Evolutionary conservation across 2,888 invertebrate species (phyloP), one percentile per base, ranked within the genome.

Genomic region (Thymelicus lineola): DNA sequence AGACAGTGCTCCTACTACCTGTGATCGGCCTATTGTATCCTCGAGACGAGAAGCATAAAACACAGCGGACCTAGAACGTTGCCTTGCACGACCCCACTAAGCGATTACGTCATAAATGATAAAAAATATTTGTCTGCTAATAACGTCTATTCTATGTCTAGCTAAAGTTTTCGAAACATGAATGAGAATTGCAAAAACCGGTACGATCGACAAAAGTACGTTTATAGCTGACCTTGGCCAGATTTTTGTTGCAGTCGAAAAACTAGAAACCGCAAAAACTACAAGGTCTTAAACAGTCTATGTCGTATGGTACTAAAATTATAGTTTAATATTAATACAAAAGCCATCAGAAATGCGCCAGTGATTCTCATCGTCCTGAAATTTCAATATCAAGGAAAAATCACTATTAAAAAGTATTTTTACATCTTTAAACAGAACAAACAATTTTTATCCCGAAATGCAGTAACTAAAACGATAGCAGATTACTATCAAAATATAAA

Each of bases 211-310:
- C 42, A 55, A 35, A 62, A 17, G 42, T 15, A 62, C 68, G n/a
- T 17, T 57, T 68, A 60, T 67, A 67, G 42, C 38, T 9, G 46
- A 46, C 68, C 68, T 68, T 68, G 68, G 68, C 68, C 68, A 68
- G 62, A 68, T 68, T 68, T 62, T 62, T 61, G 61, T 36, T 20
- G 62, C 61, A 50, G 50, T 67, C 35, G 61, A 36, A 57, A 62
- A 68, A 68, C 61, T 62, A 62, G 55, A 67, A 68, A 68, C 50
- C 53, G 53, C 36, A 67, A 65, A 68, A 68, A 68, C 42, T 45
- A 35, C 68, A 68, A 68, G 68, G 68, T 68, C 55, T 42, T 14
- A 68, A 14, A 60, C 62, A 61, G 68, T 46, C 46, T 62, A 57
- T 10, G 4, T 36, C 48, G 62, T 46, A 17, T 42, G 12, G n/a